Evolutionary conservation across 2,113 vertebrate genomes (phyloP).

Genomic region (Psettodes erumei): DNA sequence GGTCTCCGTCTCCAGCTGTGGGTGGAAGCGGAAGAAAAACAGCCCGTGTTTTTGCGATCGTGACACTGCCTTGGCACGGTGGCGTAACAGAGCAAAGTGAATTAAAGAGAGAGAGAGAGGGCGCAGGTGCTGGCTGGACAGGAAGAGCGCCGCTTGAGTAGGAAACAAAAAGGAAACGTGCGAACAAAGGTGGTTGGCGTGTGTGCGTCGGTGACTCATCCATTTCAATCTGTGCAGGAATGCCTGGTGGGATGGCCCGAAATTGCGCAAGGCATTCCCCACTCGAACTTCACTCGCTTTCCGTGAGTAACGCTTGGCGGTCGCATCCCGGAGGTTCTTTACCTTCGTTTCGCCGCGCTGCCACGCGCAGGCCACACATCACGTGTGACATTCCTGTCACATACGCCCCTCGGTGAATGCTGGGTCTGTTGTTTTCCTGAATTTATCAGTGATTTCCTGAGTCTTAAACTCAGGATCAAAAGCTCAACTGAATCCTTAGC

Average conservation of each 20-base stretch:
- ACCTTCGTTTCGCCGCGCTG: conserved; percentile 1
- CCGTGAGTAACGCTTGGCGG: conserved; percentile 1
- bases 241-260: conserved; percentile 36
- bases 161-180: conserved; percentile 64
- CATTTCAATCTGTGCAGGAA: conserved; percentile 42
- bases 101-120: conserved; percentile 18
- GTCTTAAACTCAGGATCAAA: conserved; percentile 11
- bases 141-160: conserved; percentile 52
- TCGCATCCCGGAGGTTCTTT: background rate
- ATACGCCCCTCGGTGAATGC: background rate
- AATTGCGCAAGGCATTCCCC: conserved; percentile 50
- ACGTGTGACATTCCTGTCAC: background rate
- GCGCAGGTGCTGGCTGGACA: conserved; percentile 71
- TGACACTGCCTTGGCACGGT: conserved; percentile 15
- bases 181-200: conserved; percentile 54
- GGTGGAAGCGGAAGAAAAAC: conserved; percentile 46
- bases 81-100: conserved; percentile 26
- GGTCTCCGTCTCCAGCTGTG: conserved; percentile 33
- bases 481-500: conserved; percentile 44
- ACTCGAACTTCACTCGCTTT: background rate
- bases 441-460: conserved; percentile 24
- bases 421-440: conserved; percentile 32
- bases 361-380: background rate
- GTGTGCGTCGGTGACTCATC: conserved; percentile 64
- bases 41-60: conserved; percentile 46